These are phyloP conservation scores for Epistrophe eligans DNA, from an alignment of 2,888 invertebrate genomes.

Conservation along the genomic window DNA sequence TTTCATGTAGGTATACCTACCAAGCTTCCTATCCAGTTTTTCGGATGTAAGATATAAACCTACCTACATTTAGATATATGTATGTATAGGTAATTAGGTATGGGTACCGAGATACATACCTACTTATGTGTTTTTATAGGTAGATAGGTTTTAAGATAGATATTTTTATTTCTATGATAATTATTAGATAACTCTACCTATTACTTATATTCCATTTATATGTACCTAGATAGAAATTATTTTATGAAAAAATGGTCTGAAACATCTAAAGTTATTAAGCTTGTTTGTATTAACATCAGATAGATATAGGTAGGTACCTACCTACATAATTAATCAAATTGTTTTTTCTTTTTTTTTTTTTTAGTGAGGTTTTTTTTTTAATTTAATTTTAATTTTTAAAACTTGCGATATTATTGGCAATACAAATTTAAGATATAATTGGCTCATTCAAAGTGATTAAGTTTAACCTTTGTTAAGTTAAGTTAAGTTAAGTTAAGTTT, in stretches of 20 bases:
- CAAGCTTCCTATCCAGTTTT: no score
- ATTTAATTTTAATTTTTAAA: neutral
- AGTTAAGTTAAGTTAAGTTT: no score
- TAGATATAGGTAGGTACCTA: neutral
- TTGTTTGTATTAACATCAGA: conserved; percentile 23
- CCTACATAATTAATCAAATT: conserved; percentile 52
- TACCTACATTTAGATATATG: no score
- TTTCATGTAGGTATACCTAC: no score
- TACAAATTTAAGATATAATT: conserved; percentile 27
- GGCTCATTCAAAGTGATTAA: conserved; percentile 9
- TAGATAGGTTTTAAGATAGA: neutral
- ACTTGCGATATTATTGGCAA: neutral
- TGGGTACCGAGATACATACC: no score
- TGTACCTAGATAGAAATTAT: conserved; percentile 30
- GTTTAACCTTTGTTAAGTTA: conserved; percentile 31
- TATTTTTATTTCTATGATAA: neutral
- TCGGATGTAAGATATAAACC: no score
- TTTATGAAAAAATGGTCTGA: conserved; percentile 57
- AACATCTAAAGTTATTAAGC: conserved; percentile 48
- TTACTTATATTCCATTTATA: no score
- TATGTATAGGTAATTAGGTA: no score
- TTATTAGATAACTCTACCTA: neutral
- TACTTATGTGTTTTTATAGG: no score
- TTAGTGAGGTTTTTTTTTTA: neutral
- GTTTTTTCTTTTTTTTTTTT: neutral